Base-by-base conservation (phyloP, 2,888 invertebrate genomes). In the Hesperia comma region DNA sequence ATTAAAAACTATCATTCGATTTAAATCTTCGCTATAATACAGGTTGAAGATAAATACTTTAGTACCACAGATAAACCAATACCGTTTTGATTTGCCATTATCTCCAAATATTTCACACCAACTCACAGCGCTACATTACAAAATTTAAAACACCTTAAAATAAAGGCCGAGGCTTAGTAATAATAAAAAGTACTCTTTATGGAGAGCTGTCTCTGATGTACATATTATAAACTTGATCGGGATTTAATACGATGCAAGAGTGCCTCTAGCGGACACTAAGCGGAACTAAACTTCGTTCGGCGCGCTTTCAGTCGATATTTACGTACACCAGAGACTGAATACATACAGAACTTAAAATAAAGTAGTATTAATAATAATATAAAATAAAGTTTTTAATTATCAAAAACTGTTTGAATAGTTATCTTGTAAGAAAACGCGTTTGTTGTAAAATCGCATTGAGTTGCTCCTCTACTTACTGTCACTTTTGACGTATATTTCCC, bases 91-190 rank as follows among this genome's bases (percentile, higher is more conserved):
- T 46, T 46, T 46, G 43, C 15, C 43, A 15, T 37, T 46, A 46
- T 46, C 43, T 46, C n/a, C 43, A 37, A 55, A 55, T 37, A 37
- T 55, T 37, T 55, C 33, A 12, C 37, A 37, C 55, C 33, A 55
- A 32, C 26, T 32, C 54, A 53, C 33, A 15, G 33, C 15, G 17
- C 12, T 37, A 37, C 3, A 55, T 15, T 37, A 55, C 10, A 55
- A 55, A 55, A 55, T 55, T 53, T 37, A 55, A 55, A 55, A 55
- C 55, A n/a, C 37, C 55, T 55, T 32, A 54, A 54, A 14, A 54
- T 54, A 54, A 54, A 21, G 5, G n/a, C 32, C 54, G 33, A 15
- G n/a, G 7, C 10, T 8, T 37, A 10, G 12, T 8, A 54, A 26
- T 26, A 32, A 32, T n/a, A 54, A 54, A 54, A 54, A 26, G 32